These are phyloP conservation scores for Podocnemis expansa DNA, from an alignment of 2,113 vertebrate genomes.

Conservation along the genomic window DNA sequence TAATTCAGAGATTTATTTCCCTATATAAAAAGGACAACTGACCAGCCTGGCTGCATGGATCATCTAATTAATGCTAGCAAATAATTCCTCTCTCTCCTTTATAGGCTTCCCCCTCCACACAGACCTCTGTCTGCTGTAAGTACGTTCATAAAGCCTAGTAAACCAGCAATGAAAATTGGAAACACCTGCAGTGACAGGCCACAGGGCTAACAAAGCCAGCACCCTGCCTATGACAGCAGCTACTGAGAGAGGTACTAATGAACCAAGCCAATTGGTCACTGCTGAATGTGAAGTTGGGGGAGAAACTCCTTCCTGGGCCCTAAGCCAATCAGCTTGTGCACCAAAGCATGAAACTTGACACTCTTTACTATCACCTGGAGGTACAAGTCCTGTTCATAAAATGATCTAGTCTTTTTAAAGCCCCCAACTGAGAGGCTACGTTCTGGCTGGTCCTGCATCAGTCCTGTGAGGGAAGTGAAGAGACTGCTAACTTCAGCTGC, in stretches of 20 bases:
- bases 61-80: not conserved
- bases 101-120: rapidly evolving
- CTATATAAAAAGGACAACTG: not conserved
- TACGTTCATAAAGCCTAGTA: rapidly evolving
- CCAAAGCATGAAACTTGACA: not conserved
- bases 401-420: not conserved
- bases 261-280: rapidly evolving
- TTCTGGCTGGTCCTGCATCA: not conserved
- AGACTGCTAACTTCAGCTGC: rapidly evolving
- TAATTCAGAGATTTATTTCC: constrained; percentile 11
- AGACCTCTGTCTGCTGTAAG: rapidly evolving
- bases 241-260: rapidly evolving
- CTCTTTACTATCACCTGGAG: rapidly evolving
- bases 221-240: rapidly evolving
- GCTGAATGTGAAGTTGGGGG: not conserved
- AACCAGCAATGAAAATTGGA: not conserved
- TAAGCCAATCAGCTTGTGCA: not conserved
- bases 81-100: not conserved
- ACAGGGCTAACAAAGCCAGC: not conserved
- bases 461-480: not conserved
- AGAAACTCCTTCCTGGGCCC: not conserved
- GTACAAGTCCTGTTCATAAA: rapidly evolving
- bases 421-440: not conserved
- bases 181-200: not conserved
- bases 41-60: not conserved